These are phyloP conservation scores for Pogoniulus pusillus DNA, from an alignment of 2,797 vertebrate genomes.

Conservation along the genomic window DNA sequence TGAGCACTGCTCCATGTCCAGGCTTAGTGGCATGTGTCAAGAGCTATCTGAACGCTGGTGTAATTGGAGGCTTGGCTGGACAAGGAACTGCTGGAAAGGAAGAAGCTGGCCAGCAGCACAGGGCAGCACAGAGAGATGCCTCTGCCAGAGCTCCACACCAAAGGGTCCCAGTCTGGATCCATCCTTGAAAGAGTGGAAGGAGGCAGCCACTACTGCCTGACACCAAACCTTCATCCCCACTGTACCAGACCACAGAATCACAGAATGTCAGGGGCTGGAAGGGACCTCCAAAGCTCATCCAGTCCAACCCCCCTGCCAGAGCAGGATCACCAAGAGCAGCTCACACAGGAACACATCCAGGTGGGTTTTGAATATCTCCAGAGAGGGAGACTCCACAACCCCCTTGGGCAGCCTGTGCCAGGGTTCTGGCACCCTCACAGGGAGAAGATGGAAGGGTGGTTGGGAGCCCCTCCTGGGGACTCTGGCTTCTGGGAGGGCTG, in stretches of 20 bases:
- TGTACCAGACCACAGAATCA: neutral
- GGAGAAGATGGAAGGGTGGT: no score
- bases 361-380: no score
- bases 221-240: neutral
- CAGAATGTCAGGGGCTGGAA: no score
- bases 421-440: no score
- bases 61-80: neutral
- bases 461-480: no score
- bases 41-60: accelerated
- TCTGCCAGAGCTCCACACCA: neutral
- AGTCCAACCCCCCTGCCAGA: no score
- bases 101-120: neutral
- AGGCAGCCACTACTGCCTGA: neutral
- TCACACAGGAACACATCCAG: no score
- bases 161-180: neutral
- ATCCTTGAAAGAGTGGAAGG: neutral
- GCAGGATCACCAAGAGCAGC: no score
- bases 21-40: neutral
- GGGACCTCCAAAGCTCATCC: no score
- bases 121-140: neutral
- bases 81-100: neutral
- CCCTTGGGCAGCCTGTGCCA: no score
- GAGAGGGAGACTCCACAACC: no score
- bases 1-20: accelerated
- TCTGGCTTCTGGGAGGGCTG: no score